Evolutionary conservation across 2,888 invertebrate species (phyloP).

Genomic region (Macropis europaea): DNA sequence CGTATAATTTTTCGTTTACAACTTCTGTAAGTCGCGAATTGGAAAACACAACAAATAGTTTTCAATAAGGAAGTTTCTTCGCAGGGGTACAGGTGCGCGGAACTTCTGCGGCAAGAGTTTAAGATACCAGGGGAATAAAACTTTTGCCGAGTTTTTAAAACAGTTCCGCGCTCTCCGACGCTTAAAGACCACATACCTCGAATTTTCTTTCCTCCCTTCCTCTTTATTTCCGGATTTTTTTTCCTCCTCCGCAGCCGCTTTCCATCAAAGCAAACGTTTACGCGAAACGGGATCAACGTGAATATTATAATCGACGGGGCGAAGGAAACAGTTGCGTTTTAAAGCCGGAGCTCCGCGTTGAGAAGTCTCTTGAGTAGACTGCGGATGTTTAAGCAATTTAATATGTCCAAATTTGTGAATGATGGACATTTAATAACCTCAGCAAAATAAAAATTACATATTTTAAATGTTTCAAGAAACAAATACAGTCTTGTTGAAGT

Average conservation of each 20-base stretch:
- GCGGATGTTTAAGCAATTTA: too few species aligned
- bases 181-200: constrained; percentile 57
- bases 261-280: too few species aligned
- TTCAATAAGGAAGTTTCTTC: constrained; percentile 63
- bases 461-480: too few species aligned
- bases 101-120: constrained; percentile 53
- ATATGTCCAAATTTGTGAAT: too few species aligned
- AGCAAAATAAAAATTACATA: too few species aligned
- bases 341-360: too few species aligned
- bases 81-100: constrained; percentile 54
- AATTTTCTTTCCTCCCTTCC: neutral
- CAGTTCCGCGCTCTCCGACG: constrained; percentile 58
- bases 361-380: too few species aligned
- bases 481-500: too few species aligned
- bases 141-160: constrained; percentile 59
- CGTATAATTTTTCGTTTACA: constrained; percentile 47
- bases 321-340: too few species aligned
- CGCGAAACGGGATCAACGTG: neutral
- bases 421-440: too few species aligned
- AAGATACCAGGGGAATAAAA: constrained; percentile 56
- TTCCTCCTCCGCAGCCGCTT: too few species aligned
- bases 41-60: constrained; percentile 60
- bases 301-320: too few species aligned
- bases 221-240: neutral
- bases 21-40: constrained; percentile 34